Evolutionary conservation across 2,888 invertebrate species (phyloP).

Genomic region (Lasioglossum leucozonium): DNA sequence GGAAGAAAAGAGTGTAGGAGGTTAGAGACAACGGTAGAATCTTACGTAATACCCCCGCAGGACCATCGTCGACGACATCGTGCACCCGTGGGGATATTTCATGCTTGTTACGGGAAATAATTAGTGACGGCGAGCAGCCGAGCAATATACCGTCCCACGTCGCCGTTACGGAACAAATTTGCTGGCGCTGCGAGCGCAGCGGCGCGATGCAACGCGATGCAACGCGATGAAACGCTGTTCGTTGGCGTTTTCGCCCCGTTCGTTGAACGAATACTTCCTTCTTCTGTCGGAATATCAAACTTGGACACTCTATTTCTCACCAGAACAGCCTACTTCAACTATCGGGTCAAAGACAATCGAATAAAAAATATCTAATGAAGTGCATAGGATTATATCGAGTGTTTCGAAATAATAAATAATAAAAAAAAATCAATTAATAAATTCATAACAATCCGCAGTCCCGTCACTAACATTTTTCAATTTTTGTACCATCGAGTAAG

Average conservation of each 20-base stretch:
- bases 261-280: neutral
- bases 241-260: no score
- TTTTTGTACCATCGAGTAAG: neutral
- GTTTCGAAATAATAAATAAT: no score
- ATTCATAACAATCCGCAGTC: no score
- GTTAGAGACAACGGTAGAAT: constrained; percentile 31
- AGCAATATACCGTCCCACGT: constrained; percentile 51
- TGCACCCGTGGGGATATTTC: constrained; percentile 70
- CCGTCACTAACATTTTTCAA: neutral
- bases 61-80: constrained; percentile 28
- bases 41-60: constrained; percentile 54
- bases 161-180: constrained; percentile 73
- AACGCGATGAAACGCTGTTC: neutral
- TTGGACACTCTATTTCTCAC: constrained; percentile 66
- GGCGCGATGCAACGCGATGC: neutral
- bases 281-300: constrained; percentile 10
- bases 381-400: no score
- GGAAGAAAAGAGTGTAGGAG: neutral
- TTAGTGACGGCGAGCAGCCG: constrained; percentile 74
- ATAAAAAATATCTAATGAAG: no score
- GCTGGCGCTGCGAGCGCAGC: constrained; percentile 66
- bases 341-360: neutral
- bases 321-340: neutral
- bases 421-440: no score
- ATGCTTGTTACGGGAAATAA: constrained; percentile 80